These are phyloP conservation scores for Graptemys geographica DNA, from an alignment of 2,797 vertebrate species.

Conservation along the genomic window DNA sequence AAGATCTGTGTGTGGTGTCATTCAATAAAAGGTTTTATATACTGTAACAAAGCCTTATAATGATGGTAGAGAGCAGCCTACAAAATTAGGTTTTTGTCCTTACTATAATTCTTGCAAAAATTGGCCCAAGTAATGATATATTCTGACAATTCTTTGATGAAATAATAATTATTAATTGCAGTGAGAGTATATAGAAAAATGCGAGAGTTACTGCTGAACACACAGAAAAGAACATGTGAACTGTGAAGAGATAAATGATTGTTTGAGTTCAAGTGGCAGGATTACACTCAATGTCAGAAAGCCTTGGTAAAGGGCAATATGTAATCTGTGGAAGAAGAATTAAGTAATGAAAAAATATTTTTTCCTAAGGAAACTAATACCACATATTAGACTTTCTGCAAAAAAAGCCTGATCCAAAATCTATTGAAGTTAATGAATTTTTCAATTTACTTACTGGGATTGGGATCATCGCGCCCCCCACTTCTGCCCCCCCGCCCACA, in stretches of 20 bases:
- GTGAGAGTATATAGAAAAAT: conserved; percentile 24
- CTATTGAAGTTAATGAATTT: not conserved
- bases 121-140: conserved; percentile 12
- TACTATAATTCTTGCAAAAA: conserved; percentile 43
- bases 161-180: conserved; percentile 56
- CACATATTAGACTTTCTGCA: not conserved
- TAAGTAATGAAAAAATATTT: not conserved
- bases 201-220: conserved; percentile 46
- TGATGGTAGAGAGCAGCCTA: not conserved
- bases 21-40: conserved; percentile 20
- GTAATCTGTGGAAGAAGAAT: not conserved
- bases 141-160: conserved; percentile 43
- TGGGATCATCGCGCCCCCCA: not conserved
- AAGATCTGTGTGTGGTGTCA: conserved; percentile 15
- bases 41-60: conserved; percentile 6
- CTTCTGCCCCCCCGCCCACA: no score
- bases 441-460: not conserved
- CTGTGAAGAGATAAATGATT: conserved; percentile 18
- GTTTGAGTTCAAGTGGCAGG: conserved; percentile 30
- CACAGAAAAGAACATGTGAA: conserved; percentile 42
- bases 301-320: not conserved
- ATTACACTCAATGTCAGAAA: not conserved
- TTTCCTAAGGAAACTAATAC: not conserved
- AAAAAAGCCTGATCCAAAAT: not conserved
- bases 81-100: conserved; percentile 55